Conservation (phyloP, 1,140 invertebrate genomes). For the Micrasema minimum region DNA sequence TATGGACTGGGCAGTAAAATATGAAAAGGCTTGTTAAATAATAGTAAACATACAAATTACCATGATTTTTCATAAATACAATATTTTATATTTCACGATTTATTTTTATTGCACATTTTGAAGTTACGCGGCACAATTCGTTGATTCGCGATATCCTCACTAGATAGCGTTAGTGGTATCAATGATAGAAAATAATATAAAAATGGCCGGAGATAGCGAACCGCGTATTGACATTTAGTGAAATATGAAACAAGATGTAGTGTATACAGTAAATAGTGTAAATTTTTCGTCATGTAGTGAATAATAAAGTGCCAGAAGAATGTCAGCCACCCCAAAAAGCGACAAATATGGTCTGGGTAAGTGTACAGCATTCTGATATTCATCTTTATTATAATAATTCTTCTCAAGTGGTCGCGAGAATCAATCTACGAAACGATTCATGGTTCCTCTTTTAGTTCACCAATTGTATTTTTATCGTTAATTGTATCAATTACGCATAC, state of each 20-base stretch:
- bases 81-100: too few relatives aligned
- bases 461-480: slow-evolving; percentile 38
- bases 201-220: slow-evolving; percentile 38
- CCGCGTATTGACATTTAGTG: slow-evolving; percentile 40
- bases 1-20: too few relatives aligned
- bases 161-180: slow-evolving; percentile 28
- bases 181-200: slow-evolving; percentile 25
- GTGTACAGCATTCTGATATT: slow-evolving; percentile 24
- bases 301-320: slow-evolving; percentile 29
- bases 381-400: slow-evolving; percentile 27
- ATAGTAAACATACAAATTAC: too few relatives aligned
- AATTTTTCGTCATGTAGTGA: slow-evolving; percentile 39
- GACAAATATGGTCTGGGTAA: slow-evolving; percentile 38
- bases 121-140: too few relatives aligned
- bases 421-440: slow-evolving; percentile 32
- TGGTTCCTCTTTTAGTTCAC: slow-evolving; percentile 17
- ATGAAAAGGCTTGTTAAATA: too few relatives aligned
- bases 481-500: slow-evolving; percentile 34
- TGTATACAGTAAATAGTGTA: slow-evolving; percentile 34
- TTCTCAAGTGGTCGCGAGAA: slow-evolving; percentile 31
- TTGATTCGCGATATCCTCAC: neutral
- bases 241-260: slow-evolving; percentile 41
- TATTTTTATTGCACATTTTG: too few relatives aligned
- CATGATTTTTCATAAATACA: too few relatives aligned
- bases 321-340: slow-evolving; percentile 37